Base-by-base conservation (phyloP, 1,140 invertebrate species). In the Euglossa dilemma region DNA sequence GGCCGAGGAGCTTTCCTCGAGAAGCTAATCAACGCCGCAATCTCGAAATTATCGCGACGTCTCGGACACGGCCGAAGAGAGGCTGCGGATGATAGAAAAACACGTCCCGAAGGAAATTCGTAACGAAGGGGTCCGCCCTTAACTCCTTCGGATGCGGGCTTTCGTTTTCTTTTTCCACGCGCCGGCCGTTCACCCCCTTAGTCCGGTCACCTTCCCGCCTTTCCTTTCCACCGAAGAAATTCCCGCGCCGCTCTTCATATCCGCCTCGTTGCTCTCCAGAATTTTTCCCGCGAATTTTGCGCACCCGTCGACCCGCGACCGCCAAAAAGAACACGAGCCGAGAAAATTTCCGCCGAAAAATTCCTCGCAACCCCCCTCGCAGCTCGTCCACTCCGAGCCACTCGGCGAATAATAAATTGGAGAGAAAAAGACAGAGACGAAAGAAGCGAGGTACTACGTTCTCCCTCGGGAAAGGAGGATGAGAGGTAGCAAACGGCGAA, bases 111-210 rank as follows among this genome's bases (percentile, higher is more conserved):
- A 57, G 67, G 77, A 79, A 61, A 79, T 71, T 71, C 66, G 56
- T 71, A 71, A 79, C 77, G 67, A 79, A 61, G 66, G 54, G n/a
- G 66, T 36, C 63, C n/a, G 47, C 71, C 36, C 54, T 79, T 70
- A 43, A 79, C 64, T 45, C 47, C 61, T 59, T 79, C 77, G 61
- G 28, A 57, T 18, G 43, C 52, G n/a, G 36, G 45, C 66, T 25
- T 79, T 79, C 66, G 43, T 79, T 61, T 71, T 52, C 36, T 25
- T 28, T 47, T 9, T 28, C 25, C 23, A 36, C 11, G 28, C n/a
- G 11, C 36, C 36, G 52, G 23, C 0, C 52, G 76, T 70, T 78
- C 52, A 78, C 52, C 76, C 50, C 52, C 54, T 28, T 23, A 28
- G 50, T 36, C 66, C 52, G 54, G 56, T 57, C 16, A 59, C 52